These are phyloP conservation scores for Drosophila truncata DNA, from an alignment of 1,140 invertebrate species.

Conservation along the genomic window DNA sequence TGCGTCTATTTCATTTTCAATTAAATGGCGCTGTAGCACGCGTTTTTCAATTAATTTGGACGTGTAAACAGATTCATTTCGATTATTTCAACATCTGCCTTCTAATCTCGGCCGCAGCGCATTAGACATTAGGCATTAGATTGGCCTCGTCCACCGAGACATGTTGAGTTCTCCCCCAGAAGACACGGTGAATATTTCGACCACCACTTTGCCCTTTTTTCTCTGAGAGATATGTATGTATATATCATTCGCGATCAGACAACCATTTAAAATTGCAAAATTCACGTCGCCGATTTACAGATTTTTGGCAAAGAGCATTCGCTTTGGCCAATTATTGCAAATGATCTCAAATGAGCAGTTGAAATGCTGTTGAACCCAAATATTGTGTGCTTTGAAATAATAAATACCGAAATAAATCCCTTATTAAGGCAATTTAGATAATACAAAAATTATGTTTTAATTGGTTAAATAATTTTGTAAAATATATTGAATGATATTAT, in stretches of 20 bases:
- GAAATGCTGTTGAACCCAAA: conserved; percentile 38
- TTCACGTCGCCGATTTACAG: conserved; percentile 44
- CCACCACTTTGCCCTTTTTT: conserved; percentile 43
- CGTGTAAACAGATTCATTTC: conserved; percentile 85
- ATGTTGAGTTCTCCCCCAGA: conserved; percentile 13
- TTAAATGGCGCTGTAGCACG: conserved; percentile 79
- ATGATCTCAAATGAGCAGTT: conserved; percentile 9
- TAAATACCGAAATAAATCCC: not conserved
- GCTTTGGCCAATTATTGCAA: conserved; percentile 42
- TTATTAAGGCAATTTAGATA: not conserved
- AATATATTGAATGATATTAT: not conserved
- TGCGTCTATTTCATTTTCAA: conserved; percentile 75
- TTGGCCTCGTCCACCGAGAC: conserved; percentile 31
- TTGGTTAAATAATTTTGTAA: not conserved
- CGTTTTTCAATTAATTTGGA: conserved; percentile 83
- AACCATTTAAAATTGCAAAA: conserved; percentile 56
- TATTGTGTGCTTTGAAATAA: not conserved
- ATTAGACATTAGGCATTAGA: conserved; percentile 50
- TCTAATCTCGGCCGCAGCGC: conserved; percentile 60
- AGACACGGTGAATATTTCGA: conserved; percentile 18
- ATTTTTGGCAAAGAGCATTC: conserved; percentile 46
- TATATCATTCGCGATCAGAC: conserved; percentile 13
- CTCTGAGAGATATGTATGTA: not conserved
- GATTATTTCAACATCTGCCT: conserved; percentile 84
- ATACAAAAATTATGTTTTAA: no score